Percentiles rank a stretch among this genome's conserved stretches.
phyloP scores from a whole-genome alignment of 1,140 invertebrate species.

The Odontomachus brunneus region DNA sequence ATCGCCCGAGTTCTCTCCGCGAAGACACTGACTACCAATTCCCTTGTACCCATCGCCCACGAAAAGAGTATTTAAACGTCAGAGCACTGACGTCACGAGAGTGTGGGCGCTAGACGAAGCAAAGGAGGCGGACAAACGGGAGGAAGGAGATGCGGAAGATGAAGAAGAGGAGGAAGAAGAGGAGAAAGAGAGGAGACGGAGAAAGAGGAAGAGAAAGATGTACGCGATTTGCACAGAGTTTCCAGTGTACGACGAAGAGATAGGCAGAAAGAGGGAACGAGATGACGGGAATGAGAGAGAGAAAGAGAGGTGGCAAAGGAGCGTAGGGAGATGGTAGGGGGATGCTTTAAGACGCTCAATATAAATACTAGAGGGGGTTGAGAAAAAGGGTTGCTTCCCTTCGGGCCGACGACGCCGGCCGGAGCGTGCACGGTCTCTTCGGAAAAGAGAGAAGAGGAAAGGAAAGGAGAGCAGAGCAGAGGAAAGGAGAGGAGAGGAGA shows the following conservation, averaged over 20 bases:
- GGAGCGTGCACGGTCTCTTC: constrained; percentile 72
- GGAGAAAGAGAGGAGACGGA: constrained; percentile 39
- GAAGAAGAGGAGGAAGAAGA: constrained; percentile 42
- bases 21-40: constrained; percentile 76
- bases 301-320: constrained; percentile 65
- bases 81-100: constrained; percentile 62
- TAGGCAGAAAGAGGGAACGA: constrained; percentile 46
- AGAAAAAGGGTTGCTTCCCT: constrained; percentile 86
- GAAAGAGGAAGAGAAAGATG: constrained; percentile 53
- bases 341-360: constrained; percentile 86
- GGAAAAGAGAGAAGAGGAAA: constrained; percentile 51
- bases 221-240: too few relatives aligned
- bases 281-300: constrained; percentile 63
- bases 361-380: constrained; percentile 85
- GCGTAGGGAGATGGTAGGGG: constrained; percentile 67
- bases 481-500: constrained; percentile 47
- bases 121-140: constrained; percentile 2
- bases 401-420: constrained; percentile 81
- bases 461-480: constrained; percentile 49
- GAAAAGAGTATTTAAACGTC: constrained; percentile 75
- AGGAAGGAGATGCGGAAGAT: constrained; percentile 1
- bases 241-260: too few relatives aligned
- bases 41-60: constrained; percentile 71
- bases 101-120: constrained; percentile 40
- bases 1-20: constrained; percentile 56